These are phyloP conservation scores for Danio aesculapii DNA, from an alignment of 2,797 vertebrate species.

Conservation along the genomic window DNA sequence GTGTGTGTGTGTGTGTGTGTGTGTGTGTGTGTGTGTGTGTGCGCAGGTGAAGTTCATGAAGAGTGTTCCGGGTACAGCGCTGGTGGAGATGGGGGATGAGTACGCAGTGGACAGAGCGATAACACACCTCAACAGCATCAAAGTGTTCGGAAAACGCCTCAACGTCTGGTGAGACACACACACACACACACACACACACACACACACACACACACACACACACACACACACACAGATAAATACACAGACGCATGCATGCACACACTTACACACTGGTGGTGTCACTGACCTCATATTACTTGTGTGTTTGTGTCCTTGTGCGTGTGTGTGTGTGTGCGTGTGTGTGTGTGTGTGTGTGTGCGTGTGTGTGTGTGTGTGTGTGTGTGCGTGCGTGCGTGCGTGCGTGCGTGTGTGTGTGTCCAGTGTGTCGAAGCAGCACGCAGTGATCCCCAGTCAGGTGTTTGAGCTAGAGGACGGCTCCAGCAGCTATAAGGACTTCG, in stretches of 20 bases:
- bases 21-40: constrained; percentile 5
- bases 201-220: not conserved
- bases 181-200: not conserved
- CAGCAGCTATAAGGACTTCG: constrained; percentile 97
- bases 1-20: not conserved
- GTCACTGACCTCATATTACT: too few relatives aligned
- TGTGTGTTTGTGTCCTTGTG: too few relatives aligned
- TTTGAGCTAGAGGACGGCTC: constrained; percentile 95
- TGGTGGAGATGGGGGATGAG: constrained; percentile 99
- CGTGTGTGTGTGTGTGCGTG: not conserved
- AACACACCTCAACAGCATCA: constrained; percentile 97
- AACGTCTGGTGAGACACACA: constrained; percentile 89
- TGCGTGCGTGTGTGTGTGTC: constrained; percentile 19
- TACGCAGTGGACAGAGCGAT: constrained; percentile 97
- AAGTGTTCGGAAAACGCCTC: constrained; percentile 95
- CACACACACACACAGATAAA: not conserved
- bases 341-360: not conserved
- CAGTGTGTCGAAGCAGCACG: constrained; percentile 96
- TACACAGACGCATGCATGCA: not conserved
- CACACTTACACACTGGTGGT: not conserved
- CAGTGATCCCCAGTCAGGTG: constrained; percentile 96
- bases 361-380: not conserved
- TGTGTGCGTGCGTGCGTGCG: constrained; percentile 15
- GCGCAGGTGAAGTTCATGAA: constrained; percentile 97
- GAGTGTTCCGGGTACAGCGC: constrained; percentile 93